Evolutionary conservation across 2,113 vertebrate genomes (phyloP).

Genomic region (Grantiella picta): DNA sequence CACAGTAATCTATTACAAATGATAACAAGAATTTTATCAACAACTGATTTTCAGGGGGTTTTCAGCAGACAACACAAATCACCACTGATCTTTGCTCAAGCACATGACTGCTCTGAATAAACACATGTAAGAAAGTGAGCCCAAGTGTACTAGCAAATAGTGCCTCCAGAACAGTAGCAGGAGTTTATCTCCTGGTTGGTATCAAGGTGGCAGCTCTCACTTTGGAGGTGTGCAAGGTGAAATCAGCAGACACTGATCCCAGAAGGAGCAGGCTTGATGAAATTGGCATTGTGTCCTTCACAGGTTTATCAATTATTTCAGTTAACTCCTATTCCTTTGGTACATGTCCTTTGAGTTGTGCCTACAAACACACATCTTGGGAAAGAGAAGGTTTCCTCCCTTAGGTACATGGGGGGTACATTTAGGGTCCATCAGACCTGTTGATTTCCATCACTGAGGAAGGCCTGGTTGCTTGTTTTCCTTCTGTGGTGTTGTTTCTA

Average conservation of each 20-base stretch:
- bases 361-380: background rate
- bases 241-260: background rate
- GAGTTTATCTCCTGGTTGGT: background rate
- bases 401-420: background rate
- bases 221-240: background rate
- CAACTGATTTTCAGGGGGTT: background rate
- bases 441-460: background rate
- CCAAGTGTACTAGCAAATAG: background rate
- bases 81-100: constrained; percentile 19
- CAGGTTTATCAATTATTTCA: background rate
- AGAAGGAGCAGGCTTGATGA: background rate
- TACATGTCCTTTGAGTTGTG: background rate
- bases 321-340: background rate
- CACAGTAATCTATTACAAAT: background rate
- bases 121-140: background rate
- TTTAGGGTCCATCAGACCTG: background rate
- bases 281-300: background rate
- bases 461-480: background rate
- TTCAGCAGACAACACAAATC: background rate
- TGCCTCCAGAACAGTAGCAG: background rate
- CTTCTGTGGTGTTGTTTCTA: background rate
- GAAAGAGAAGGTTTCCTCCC: background rate
- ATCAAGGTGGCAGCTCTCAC: background rate
- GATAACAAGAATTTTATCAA: background rate
- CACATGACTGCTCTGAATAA: background rate